A percentile compares a stretch with the other conserved stretches of the same genome.
Conservation (phyloP, 2,113 vertebrate species). For the Scomber japonicus region DNA sequence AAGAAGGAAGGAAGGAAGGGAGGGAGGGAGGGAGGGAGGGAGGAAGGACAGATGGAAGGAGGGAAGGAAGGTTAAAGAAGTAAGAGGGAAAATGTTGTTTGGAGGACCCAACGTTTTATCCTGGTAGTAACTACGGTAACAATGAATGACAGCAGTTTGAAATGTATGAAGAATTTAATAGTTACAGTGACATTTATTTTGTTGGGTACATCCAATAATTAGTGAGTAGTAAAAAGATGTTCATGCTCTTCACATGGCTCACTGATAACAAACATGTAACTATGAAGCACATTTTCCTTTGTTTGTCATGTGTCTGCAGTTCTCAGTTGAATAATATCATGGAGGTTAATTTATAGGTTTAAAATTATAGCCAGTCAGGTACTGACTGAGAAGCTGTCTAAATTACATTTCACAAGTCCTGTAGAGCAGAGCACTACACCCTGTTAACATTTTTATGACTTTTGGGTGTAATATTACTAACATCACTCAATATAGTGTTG, state of each 20-base stretch:
- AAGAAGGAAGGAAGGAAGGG: no score
- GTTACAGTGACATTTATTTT: not conserved
- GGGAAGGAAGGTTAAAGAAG: no score
- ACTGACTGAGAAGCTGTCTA: not conserved
- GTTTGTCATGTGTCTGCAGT: not conserved
- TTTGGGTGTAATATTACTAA: no score
- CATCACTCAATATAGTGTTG: no score
- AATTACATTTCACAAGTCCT: no score
- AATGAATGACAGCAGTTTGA: not conserved
- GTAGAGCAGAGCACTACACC: no score
- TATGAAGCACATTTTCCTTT: constrained; percentile 2
- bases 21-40: no score
- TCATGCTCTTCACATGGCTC: not conserved
- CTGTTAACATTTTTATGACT: no score
- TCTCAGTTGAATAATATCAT: not conserved
- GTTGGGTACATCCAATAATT: no score
- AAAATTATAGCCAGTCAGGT: no score
- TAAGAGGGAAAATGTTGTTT: not conserved
- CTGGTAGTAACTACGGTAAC: not conserved
- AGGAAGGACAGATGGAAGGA: no score
- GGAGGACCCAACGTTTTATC: not conserved
- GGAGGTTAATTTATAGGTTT: not conserved
- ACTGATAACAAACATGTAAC: constrained; percentile 1
- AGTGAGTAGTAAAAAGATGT: not conserved
- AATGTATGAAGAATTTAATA: no score